Base-by-base conservation (phyloP, 2,888 invertebrate genomes). In the Ennomos quercinarius region DNA sequence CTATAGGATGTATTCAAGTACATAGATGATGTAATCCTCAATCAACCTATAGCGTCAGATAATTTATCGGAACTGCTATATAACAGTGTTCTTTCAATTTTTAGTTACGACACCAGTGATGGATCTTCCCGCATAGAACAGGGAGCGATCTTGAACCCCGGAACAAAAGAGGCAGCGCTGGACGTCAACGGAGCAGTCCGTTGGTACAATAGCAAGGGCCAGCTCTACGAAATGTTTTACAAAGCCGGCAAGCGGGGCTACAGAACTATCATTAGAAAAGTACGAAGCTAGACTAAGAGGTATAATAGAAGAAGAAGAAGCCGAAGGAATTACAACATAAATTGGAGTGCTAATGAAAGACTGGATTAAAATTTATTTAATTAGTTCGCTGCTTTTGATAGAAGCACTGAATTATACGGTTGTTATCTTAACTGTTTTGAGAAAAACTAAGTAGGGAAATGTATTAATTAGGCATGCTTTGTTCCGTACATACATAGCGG, bases 101-200 rank as follows among this genome's bases (percentile, higher is more conserved):
- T 35, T 84, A 93, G 93, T 66, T 93, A 92, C 66, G 87, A 93
- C 66, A 81, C 89, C 10, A 93, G 88, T 52, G 94, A 94, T 67
- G 94, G 94, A 0, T 90, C 93, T 3, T 90, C 93, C 0, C 82
- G 94, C n/a, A 84, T 92, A 13, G 94, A 94, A 71, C 72, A 87
- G 54, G 92, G 92, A 1, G 80, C 72, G 0, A 87, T 91, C 35
- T 64, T 81, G 36, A 83, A 89, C 55, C 81, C 77, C 2, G 92
- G 89, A 1, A 89, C 87, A 2, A 80, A 86, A 8, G 83, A 91
- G 9, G 84, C 83, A 0, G 86, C 91, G 0, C 73, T 93, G 0
- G 83, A 88, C 27, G 91, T 93, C 2, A 75, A 84, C 0, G 93
- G 93, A 0, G 81, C 89, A 1, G 91, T 91, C 0, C 87, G 92